phyloP scores from a whole-genome alignment of 1,140 invertebrate genomes.

The Drosophila sp. region DNA sequence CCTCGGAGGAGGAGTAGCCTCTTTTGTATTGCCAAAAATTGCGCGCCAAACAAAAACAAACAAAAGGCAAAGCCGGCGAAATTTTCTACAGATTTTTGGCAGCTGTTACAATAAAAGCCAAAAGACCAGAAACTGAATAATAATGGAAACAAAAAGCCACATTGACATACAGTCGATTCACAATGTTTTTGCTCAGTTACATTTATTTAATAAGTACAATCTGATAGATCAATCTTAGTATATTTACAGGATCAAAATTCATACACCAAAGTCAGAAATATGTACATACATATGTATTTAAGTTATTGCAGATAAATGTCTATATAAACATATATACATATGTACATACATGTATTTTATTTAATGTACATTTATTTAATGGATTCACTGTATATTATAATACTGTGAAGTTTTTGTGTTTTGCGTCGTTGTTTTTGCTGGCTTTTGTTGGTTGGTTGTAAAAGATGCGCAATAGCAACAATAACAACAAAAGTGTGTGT shows the following conservation, averaged over 20 bases:
- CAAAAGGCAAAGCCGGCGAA: constrained; percentile 45
- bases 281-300: no score
- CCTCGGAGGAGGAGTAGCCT: no score
- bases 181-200: background rate
- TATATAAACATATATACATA: no score
- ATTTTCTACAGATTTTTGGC: constrained; percentile 58
- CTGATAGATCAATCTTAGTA: no score
- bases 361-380: background rate
- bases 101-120: constrained; percentile 50
- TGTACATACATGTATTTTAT: background rate
- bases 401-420: constrained; percentile 24
- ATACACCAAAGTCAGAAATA: no score
- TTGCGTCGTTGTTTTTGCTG: constrained; percentile 15
- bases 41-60: constrained; percentile 70
- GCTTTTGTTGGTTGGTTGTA: constrained; percentile 38
- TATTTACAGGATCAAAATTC: no score
- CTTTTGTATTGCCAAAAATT: constrained; percentile 20
- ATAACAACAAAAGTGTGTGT: constrained; percentile 37
- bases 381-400: background rate
- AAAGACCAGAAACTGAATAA: constrained; percentile 29
- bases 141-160: constrained; percentile 2
- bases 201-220: no score
- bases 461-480: constrained; percentile 44
- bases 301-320: no score
- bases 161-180: background rate